phyloP scores from a whole-genome alignment of 1,140 invertebrate species.

The Drosophila pachea region DNA sequence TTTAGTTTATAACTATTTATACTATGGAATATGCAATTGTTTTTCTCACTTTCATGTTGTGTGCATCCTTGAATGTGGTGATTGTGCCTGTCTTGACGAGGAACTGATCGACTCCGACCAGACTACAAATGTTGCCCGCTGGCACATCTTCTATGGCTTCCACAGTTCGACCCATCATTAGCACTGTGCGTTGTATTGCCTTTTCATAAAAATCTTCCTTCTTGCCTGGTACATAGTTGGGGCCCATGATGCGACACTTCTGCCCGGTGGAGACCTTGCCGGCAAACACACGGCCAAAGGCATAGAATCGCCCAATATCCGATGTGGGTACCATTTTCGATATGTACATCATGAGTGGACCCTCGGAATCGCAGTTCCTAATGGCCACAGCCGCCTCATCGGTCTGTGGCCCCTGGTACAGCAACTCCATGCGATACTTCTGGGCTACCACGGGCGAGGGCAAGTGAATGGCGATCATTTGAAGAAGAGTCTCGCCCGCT shows the following conservation, averaged over 20 bases:
- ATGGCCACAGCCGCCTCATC: conserved; percentile 95
- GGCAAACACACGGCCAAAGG: conserved; percentile 99
- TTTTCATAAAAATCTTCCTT: conserved; percentile 99
- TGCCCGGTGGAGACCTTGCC: conserved; percentile 94
- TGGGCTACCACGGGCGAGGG: conserved; percentile 99
- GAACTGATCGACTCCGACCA: conserved; percentile 99
- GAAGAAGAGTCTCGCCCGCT: conserved; percentile 98
- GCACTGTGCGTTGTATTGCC: conserved; percentile 98
- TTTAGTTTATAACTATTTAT: too few species aligned
- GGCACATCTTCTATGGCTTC: conserved; percentile 99
- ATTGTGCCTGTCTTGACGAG: conserved; percentile 99
- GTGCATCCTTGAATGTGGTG: conserved; percentile 98
- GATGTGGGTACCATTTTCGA: conserved; percentile 99
- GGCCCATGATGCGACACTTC: conserved; percentile 98
- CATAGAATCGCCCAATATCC: conserved; percentile 99
- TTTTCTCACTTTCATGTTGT: conserved; percentile 91
- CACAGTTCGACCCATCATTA: conserved; percentile 99
- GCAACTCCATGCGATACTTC: conserved; percentile 98
- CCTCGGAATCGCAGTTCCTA: conserved; percentile 95
- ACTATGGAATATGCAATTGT: too few species aligned
- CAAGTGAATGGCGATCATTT: conserved; percentile 99
- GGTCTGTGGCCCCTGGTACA: conserved; percentile 97
- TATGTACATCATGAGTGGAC: conserved; percentile 99
- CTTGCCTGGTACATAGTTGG: conserved; percentile 98
- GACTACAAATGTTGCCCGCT: conserved; percentile 98